phyloP scores from a whole-genome alignment of 2,888 invertebrate species.

The Drosophila prostipennis region DNA sequence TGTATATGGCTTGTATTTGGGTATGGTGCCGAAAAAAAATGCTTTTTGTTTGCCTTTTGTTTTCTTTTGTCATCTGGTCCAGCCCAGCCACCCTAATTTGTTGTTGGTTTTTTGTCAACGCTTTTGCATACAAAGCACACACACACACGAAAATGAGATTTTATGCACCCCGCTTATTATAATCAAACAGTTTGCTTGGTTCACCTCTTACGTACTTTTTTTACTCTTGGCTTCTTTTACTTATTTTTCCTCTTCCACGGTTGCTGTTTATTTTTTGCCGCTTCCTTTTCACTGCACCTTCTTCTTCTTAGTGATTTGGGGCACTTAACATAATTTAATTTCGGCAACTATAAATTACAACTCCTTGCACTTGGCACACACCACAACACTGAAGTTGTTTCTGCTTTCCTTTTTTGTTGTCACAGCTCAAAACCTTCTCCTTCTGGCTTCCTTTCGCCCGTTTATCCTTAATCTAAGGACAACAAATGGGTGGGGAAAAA shows the following conservation, averaged over 20 bases:
- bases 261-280: constrained; percentile 33
- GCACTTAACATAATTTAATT: constrained; percentile 80
- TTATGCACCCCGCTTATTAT: constrained; percentile 44
- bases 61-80: constrained; percentile 64
- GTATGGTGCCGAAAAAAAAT: constrained; percentile 20
- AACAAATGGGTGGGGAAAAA: constrained; percentile 42
- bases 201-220: constrained; percentile 43
- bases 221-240: background rate
- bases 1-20: constrained; percentile 34
- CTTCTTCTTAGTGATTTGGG: constrained; percentile 59
- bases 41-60: constrained; percentile 28
- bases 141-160: constrained; percentile 20
- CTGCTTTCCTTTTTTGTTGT: constrained; percentile 28
- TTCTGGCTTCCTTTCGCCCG: constrained; percentile 27
- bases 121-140: constrained; percentile 67
- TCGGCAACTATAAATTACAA: constrained; percentile 55
- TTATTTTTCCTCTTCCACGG: constrained; percentile 3
- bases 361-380: constrained; percentile 58
- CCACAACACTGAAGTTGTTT: constrained; percentile 44
- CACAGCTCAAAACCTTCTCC: constrained; percentile 9
- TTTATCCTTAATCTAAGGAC: constrained; percentile 57
- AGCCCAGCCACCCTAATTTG: constrained; percentile 69
- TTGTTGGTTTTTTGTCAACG: constrained; percentile 41
- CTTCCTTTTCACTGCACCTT: constrained; percentile 59
- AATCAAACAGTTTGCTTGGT: constrained; percentile 34